phyloP scores from a whole-genome alignment of 2,888 invertebrate species.

The Beris chalybata region DNA sequence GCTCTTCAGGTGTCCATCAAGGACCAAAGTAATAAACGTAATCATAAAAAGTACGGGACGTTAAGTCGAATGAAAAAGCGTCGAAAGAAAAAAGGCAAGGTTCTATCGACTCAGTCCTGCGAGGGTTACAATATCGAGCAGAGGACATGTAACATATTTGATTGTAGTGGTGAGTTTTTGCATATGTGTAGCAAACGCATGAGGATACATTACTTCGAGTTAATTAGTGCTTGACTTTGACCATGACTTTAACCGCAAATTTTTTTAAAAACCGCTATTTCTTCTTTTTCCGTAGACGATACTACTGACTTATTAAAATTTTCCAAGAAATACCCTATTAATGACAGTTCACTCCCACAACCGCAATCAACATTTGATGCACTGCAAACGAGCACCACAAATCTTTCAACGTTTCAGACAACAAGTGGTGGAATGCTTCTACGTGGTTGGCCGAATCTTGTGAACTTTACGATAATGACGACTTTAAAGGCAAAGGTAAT shows the following conservation, averaged over 20 bases:
- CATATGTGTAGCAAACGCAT: too few relatives aligned
- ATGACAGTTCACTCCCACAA: constrained; percentile 1
- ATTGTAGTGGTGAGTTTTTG: constrained; percentile 52
- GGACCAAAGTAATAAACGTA: constrained; percentile 27
- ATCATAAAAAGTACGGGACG: constrained; percentile 24
- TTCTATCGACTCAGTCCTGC: constrained; percentile 53
- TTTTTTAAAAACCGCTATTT: too few relatives aligned
- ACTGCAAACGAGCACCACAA: neutral
- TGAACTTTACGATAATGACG: constrained; percentile 54
- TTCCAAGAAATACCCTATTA: constrained; percentile 50
- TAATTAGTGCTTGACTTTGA: too few relatives aligned
- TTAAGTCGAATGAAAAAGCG: constrained; percentile 26
- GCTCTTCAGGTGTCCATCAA: neutral
- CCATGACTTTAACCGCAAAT: too few relatives aligned
- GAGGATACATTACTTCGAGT: too few relatives aligned
- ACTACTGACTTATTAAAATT: constrained; percentile 55
- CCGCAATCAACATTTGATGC: neutral
- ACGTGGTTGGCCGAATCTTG: constrained; percentile 50
- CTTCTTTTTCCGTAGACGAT: constrained; percentile 46
- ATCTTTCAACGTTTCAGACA: neutral
- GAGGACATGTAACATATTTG: constrained; percentile 56
- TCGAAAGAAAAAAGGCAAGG: constrained; percentile 33
- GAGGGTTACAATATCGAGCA: constrained; percentile 57
- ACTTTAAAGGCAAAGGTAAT: constrained; percentile 53
- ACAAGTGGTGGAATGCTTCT: constrained; percentile 34